Percentiles rank a stretch among this genome's conserved stretches.
Evolutionary conservation across 2,888 invertebrate genomes (phyloP).

Genomic region (Diachrysia chrysitis): DNA sequence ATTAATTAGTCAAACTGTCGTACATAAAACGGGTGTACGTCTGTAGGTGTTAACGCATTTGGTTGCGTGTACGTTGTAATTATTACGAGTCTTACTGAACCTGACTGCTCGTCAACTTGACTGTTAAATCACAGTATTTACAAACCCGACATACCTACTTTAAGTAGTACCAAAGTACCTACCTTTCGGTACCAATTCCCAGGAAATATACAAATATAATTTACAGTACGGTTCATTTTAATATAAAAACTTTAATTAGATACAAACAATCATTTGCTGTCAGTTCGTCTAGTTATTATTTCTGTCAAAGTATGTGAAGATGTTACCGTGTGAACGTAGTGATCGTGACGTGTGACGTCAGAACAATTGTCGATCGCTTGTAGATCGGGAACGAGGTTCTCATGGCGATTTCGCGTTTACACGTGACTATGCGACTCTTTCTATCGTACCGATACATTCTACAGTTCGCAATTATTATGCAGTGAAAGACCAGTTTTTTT

Average conservation of each 20-base stretch:
- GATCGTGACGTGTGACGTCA: slow-evolving; percentile 81
- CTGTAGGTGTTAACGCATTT: slow-evolving; percentile 10
- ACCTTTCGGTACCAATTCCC: slow-evolving; percentile 35
- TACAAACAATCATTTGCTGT: slow-evolving; percentile 65
- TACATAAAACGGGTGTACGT: slow-evolving; percentile 17
- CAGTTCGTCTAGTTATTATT: slow-evolving; percentile 68
- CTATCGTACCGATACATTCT: slow-evolving; percentile 52
- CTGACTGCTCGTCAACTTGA: slow-evolving; percentile 9
- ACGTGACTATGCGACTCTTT: slow-evolving; percentile 72
- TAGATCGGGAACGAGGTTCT: slow-evolving; percentile 67
- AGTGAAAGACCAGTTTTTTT: slow-evolving; percentile 14
- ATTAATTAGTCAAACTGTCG: slow-evolving; percentile 4
- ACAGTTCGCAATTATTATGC: slow-evolving; percentile 42
- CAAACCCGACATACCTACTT: slow-evolving; percentile 23
- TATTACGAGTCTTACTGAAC: slow-evolving; percentile 30
- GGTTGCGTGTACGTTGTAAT: slow-evolving; percentile 27
- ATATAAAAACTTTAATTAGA: slow-evolving; percentile 62
- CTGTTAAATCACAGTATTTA: slow-evolving; percentile 36
- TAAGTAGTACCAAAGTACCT: not conserved
- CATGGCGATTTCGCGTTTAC: slow-evolving; percentile 76
- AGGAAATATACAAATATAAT: slow-evolving; percentile 37
- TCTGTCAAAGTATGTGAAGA: slow-evolving; percentile 66
- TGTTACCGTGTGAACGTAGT: slow-evolving; percentile 80
- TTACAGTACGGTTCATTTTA: slow-evolving; percentile 47
- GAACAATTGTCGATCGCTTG: slow-evolving; percentile 77